Evolutionary conservation across 2,888 invertebrate genomes (phyloP), one percentile per base, ranked within the genome.

Genomic region (Chymomyza caudatula): DNA sequence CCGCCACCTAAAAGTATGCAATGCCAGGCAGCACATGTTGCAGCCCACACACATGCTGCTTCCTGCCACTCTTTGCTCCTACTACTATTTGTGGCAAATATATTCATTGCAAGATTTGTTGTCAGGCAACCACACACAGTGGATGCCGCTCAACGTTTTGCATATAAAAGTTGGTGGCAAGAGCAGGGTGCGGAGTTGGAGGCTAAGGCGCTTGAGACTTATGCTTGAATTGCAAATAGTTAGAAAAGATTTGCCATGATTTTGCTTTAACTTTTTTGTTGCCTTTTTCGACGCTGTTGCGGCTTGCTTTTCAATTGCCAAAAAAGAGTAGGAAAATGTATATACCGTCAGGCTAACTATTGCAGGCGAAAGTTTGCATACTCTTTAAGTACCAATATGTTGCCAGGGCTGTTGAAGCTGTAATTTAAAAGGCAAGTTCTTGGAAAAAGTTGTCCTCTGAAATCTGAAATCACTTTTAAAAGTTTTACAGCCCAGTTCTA

Each of bases 31-130:
- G 59, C 29, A 47, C 23, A 56, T n/a, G n/a, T n/a, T n/a, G n/a
- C n/a, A n/a, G 43, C 44, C n/a, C 51, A 54, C 42, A 43, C 29
- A 63, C 59, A 62, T 60, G 56, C 59, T 63, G 58, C 69, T 71
- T 52, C 55, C 55, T 61, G 67, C 66, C 64, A 62, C 65, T 58
- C 54, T 49, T 51, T 65, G 54, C 63, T 54, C 59, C 58, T 65
- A 57, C 47, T 73, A 67, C 68, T 60, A 72, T 61, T 76, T 74
- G 65, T 65, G 73, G 77, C 86, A 87, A 88, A 88, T 87, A 87
- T 88, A 88, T 88, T 88, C 88, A 88, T 88, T 86, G 86, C 87
- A 78, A 85, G 78, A 89, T 89, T 88, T 88, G 87, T 87, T 64
- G 74, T 54, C 77, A 64, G 51, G 19, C 51, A 51, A 51, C 51